Evolutionary conservation across 92 coral and sea anemone genomes (phyloP), one percentile per base, ranked within the genome.

Genomic region (Palythoa caribaeorum): DNA sequence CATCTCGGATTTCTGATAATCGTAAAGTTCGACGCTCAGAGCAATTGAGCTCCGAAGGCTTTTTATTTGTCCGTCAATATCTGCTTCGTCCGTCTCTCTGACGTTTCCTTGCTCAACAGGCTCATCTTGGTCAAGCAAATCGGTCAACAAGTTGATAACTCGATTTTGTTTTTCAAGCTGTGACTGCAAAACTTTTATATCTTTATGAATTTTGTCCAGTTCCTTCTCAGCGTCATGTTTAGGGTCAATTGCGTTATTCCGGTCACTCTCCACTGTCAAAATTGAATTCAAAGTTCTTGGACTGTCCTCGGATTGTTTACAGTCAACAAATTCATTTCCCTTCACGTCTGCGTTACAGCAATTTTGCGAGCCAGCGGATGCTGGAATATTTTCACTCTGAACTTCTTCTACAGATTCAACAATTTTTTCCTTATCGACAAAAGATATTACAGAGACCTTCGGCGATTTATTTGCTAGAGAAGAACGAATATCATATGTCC

Each of bases 1-100:
- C 65, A 90, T 93, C 77, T 95, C 96, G 20, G 87, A 20, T 53
- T 91, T 95, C 88, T 95, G 98, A 84, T 95, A 95, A 8, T 91
- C 96, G 50, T 95, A 93, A 85, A 93, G 79, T 57, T 95, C 92
- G 38, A 54, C 78, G 53, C 98, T 95, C 36, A 95, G 78, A 39
- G 80, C 87, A 11, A 89, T 77, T 5, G 96, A 90, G 79, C 88
- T 91, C 69, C 80, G 86, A n/a, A 95, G 76, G 71, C 76, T 84
- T 51, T 57, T 76, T 13, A 83, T 83, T 2, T 88, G 93, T 35
- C 85, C 80, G 7, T 79, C 77, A 21, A 52, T 68, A 20, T 40
- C 13, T 48, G 28, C 10, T 35, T 62, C 75, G 5, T 63, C 78
- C 7, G 14, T 11, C 53, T 90, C 77, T 35, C 21, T 69, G 44